Base-by-base conservation (phyloP, 2,797 vertebrate genomes). In the Numenius phaeopus region DNA sequence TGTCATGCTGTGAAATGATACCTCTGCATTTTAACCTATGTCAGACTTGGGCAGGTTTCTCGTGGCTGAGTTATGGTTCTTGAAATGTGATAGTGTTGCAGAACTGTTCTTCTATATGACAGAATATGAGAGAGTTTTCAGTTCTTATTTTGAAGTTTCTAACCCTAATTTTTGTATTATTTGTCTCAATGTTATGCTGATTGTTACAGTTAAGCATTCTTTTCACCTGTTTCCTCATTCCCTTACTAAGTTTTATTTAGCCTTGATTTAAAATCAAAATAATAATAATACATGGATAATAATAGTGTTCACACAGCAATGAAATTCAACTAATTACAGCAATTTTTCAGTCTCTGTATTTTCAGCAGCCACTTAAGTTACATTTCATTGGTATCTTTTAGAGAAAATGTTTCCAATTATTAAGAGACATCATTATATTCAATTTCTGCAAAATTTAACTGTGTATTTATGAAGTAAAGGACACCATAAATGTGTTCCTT, bases 371-470 rank as follows among this genome's bases (percentile, higher is more conserved):
- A 62, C 29, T 83, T 71, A 93, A 89, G 49, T 83, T 87, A 66
- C 21, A 34, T 91, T 95, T 84, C 67, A 78, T 61, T 95, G 72
- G 57, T 83, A 67, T 87, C 78, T 96, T 37, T 75, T 49, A 89
- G 29, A 94, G 54, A 94, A 97, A 93, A 42, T 94, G 30, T 44
- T 95, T 96, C 54, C 44, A 55, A 65, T 92, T 91, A 94, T n/a
- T 92, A 54, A 86, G 89, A 22, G 59, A 82, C 17, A 80, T 80
- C 4, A 84, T 96, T 94, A 92, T 78, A 94, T 90, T 89, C 26
- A 85, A 83, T 95, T 97, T 96, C 83, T 95, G 84, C 54, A 92
- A 95, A 84, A 95, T 92, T 73, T 91, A 93, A 84, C 49, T 52
- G 50, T 80, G 59, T 69, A 34, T 96, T 85, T 94, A 27, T 55